Conservation (phyloP, 2,888 invertebrate species). For the Entomobrya multifasciata region DNA sequence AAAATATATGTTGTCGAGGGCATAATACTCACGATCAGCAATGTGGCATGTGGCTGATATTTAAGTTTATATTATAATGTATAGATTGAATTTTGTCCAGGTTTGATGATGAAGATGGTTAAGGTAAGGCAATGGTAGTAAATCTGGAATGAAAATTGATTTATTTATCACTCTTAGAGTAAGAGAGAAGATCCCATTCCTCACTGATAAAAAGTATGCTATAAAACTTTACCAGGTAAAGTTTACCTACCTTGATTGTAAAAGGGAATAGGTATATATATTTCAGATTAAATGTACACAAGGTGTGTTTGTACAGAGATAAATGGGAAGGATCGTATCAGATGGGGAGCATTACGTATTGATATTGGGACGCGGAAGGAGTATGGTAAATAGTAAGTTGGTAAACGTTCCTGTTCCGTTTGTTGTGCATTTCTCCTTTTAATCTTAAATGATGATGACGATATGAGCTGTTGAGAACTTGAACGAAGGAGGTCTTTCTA, state of each 20-base stretch:
- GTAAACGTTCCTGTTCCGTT: neutral
- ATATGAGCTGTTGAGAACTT: conserved; percentile 41
- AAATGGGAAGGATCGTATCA: neutral
- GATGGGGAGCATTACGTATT: neutral
- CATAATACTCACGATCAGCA: no score
- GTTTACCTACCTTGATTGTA: conserved; percentile 24
- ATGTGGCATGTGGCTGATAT: no score
- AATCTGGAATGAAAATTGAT: neutral
- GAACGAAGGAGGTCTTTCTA: conserved; percentile 9
- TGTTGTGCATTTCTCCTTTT: conserved; percentile 4
- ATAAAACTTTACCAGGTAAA: conserved; percentile 31
- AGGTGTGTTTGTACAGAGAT: neutral
- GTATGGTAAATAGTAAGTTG: neutral
- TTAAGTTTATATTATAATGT: no score
- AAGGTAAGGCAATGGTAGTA: no score
- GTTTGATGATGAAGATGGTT: no score
- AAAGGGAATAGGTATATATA: neutral
- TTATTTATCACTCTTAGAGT: neutral
- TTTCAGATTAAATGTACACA: neutral
- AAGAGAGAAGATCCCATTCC: neutral
- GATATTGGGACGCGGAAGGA: neutral
- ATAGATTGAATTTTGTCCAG: no score
- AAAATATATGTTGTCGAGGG: no score
- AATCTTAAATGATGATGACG: neutral
- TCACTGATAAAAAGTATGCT: no score